Conservation (phyloP, 2,113 vertebrate genomes). For the Mormyrus iriodes region DNA sequence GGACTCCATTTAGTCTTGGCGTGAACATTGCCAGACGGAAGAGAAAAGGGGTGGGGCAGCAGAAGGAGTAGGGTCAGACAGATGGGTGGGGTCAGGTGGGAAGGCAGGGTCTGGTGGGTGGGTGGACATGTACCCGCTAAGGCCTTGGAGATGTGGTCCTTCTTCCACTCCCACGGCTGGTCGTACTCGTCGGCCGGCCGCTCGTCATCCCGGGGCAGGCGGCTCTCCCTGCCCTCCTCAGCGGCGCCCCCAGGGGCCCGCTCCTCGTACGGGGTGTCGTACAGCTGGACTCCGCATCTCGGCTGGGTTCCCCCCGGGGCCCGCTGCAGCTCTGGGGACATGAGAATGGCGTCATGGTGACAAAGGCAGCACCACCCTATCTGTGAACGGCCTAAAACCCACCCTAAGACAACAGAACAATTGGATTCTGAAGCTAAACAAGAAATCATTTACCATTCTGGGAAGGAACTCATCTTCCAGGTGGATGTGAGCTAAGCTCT, state of each 20-base stretch:
- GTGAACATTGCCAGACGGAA: not conserved
- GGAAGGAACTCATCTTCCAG: slow-evolving; percentile 36
- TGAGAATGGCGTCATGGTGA: not conserved
- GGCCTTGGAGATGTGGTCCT: slow-evolving; percentile 79
- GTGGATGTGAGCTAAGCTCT: not conserved
- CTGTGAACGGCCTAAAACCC: not conserved
- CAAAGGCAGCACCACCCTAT: not conserved
- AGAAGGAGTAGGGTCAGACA: not conserved
- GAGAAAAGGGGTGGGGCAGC: not conserved
- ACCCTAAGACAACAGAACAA: not conserved
- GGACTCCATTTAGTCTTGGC: not conserved
- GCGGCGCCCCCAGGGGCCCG: slow-evolving; percentile 56
- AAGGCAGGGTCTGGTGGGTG: not conserved
- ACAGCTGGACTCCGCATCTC: slow-evolving; percentile 71
- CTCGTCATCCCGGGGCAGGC: slow-evolving; percentile 88
- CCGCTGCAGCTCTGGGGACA: slow-evolving; percentile 56
- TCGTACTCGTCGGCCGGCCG: slow-evolving; percentile 92
- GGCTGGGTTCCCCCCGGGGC: slow-evolving; percentile 36
- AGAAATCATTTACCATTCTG: slow-evolving; percentile 39
- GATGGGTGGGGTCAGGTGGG: slow-evolving; percentile 25
- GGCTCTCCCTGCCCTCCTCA: slow-evolving; percentile 76
- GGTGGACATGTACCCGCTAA: slow-evolving; percentile 71
- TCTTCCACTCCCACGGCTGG: slow-evolving; percentile 97
- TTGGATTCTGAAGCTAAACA: slow-evolving; percentile 47
- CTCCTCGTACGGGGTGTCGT: slow-evolving; percentile 88